Evolutionary conservation across 2,888 invertebrate genomes (phyloP), one percentile per base, ranked within the genome.

Genomic region (Andrena minutula): DNA sequence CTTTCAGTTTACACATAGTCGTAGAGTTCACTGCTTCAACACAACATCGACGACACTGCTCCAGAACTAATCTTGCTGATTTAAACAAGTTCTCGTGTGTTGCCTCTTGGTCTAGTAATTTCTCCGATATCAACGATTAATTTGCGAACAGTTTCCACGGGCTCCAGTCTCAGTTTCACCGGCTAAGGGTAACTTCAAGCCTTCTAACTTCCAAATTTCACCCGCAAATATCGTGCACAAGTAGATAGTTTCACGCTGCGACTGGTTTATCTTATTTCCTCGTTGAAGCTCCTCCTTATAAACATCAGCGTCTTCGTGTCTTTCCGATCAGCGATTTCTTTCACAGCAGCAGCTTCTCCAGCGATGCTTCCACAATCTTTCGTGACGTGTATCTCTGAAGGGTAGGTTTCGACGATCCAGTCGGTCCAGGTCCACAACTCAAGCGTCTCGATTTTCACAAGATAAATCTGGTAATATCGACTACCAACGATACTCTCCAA

Each of bases 11-110:
- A 47, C 81, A 81, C 82, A 75, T 35, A 28, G 28, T 49, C 32
- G 12, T 56, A 60, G 30, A 3, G 32, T 70, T 64, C 75, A 81
- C 75, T 82, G 68, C 63, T 65, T 30, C 72, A 53, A 66, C 81
- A 82, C 83, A 82, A 73, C 64, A 74, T 41, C 56, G 71, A 70
- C 49, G 72, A 72, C 82, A 83, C 83, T 82, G 56, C 63, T 26
- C 73, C 16, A 32, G 2, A 35, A 49, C 26, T 26, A 23, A 41
- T 63, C 35, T 30, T 10, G 41, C n/a, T 26, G 23, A 5, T 32
- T 47, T 0, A n/a, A 63, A 41, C 61, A n/a, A 61, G 6, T 32
- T n/a, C 10, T 30, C n/a, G 8, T 32, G n/a, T 0, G 20, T 26
- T 26, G 5, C 23, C n/a, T 28, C 20, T 49, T 16, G 5, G 66